Evolutionary conservation across 1,140 invertebrate genomes (phyloP).

Genomic region (Dryas iulia): DNA sequence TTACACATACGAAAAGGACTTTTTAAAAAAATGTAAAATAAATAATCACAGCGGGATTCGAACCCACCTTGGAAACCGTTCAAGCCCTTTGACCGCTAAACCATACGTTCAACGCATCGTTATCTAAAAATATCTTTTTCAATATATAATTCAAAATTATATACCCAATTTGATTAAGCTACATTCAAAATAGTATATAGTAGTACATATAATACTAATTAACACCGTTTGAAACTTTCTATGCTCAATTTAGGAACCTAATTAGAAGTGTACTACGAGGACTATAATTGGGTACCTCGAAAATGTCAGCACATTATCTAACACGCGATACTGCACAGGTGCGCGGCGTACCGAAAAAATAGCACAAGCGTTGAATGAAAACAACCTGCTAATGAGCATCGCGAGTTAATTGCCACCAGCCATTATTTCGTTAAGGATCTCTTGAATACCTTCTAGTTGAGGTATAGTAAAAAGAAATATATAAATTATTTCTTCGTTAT

Average conservation of each 20-base stretch:
- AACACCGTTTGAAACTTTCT: neutral
- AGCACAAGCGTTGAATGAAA: neutral
- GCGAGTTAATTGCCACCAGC: neutral
- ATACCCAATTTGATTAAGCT: too few relatives aligned
- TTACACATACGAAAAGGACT: too few relatives aligned
- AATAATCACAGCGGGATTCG: too few relatives aligned
- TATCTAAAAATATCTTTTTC: too few relatives aligned
- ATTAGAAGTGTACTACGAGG: neutral
- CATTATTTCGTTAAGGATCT: neutral
- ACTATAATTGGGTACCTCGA: neutral
- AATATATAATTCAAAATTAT: too few relatives aligned
- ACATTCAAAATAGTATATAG: too few relatives aligned
- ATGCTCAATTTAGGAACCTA: neutral
- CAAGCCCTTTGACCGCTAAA: too few relatives aligned
- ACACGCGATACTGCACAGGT: neutral
- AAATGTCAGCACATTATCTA: neutral
- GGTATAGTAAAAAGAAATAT: neutral
- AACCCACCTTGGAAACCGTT: too few relatives aligned
- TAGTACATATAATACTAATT: too few relatives aligned
- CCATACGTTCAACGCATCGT: too few relatives aligned
- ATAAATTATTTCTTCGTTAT: too few relatives aligned
- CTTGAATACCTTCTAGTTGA: neutral
- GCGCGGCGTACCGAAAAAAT: neutral
- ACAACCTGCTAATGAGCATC: constrained; percentile 2
- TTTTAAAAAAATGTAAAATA: too few relatives aligned